Evolutionary conservation across 2,888 invertebrate species (phyloP).

Genomic region (Macroteleia sp.): DNA sequence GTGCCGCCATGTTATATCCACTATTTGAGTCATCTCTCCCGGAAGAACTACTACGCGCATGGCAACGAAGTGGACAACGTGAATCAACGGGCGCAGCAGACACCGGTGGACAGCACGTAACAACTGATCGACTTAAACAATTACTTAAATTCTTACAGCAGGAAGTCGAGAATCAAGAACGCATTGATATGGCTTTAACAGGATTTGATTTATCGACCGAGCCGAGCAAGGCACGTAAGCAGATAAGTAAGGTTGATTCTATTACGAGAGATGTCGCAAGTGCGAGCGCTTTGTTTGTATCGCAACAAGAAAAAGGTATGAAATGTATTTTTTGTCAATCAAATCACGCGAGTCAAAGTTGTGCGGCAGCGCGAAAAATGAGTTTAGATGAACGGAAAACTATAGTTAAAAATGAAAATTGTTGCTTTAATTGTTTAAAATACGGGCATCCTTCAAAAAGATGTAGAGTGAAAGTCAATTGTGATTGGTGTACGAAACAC

Average conservation of each 20-base stretch:
- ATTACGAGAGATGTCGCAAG: slow-evolving; percentile 31
- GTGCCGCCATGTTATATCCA: slow-evolving; percentile 70
- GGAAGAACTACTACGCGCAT: too few species aligned
- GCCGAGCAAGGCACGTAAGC: not conserved
- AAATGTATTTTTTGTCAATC: slow-evolving; percentile 70
- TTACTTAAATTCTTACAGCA: too few species aligned
- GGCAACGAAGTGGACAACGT: too few species aligned
- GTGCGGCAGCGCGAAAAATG: slow-evolving; percentile 56
- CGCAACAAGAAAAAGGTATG: slow-evolving; percentile 63
- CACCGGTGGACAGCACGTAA: too few species aligned
- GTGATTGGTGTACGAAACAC: slow-evolving; percentile 62
- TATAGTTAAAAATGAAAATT: slow-evolving; percentile 52
- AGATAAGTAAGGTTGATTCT: not conserved
- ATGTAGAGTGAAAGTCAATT: slow-evolving; percentile 65
- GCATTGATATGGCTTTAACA: slow-evolving; percentile 43
- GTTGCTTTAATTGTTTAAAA: slow-evolving; percentile 69
- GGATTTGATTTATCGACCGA: slow-evolving; percentile 16
- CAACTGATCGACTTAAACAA: too few species aligned
- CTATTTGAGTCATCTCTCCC: too few species aligned
- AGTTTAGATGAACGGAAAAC: slow-evolving; percentile 34
- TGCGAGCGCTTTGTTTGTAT: slow-evolving; percentile 48
- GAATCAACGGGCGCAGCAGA: too few species aligned
- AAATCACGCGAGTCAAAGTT: slow-evolving; percentile 56
- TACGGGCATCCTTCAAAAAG: slow-evolving; percentile 59
- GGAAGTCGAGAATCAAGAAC: too few species aligned